Conservation (phyloP, 1,140 invertebrate species). For the Platorchestia sp. region DNA sequence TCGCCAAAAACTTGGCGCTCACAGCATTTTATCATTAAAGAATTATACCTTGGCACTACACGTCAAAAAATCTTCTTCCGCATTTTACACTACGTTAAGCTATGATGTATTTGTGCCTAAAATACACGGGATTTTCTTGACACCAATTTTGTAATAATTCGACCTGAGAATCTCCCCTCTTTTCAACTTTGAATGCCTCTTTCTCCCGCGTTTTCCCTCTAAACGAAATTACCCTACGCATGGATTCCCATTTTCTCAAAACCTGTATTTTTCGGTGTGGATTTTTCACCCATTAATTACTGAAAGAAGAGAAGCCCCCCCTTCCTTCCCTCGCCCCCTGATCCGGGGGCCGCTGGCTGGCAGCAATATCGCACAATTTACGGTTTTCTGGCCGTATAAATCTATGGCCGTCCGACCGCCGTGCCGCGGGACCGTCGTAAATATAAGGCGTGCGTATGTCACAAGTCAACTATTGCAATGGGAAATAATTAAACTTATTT, state of each 20-base stretch:
- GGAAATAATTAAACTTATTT: not conserved
- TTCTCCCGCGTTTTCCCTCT: not conserved
- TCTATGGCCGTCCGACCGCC: not conserved
- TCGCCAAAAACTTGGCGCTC: too few relatives aligned
- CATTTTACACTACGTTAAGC: too few relatives aligned
- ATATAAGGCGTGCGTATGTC: not conserved
- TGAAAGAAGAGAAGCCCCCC: not conserved
- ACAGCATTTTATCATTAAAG: too few relatives aligned
- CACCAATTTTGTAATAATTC: not conserved
- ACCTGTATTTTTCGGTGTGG: not conserved
- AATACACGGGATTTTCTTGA: too few relatives aligned
- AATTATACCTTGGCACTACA: too few relatives aligned
- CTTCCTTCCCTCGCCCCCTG: not conserved
- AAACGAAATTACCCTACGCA: not conserved
- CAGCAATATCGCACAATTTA: slow-evolving; percentile 35
- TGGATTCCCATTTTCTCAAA: not conserved
- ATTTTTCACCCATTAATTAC: not conserved
- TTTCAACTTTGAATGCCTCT: not conserved
- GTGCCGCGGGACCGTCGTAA: not conserved
- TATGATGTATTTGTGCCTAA: too few relatives aligned
- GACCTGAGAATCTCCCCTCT: not conserved
- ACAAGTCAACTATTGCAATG: not conserved
- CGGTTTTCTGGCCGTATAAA: not conserved
- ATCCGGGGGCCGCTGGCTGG: not conserved
- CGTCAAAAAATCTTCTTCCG: too few relatives aligned